A percentile compares a stretch with the other conserved stretches of the same genome.
phyloP scores from a whole-genome alignment of 2,113 vertebrate species.

The Isurus oxyrinchus region DNA sequence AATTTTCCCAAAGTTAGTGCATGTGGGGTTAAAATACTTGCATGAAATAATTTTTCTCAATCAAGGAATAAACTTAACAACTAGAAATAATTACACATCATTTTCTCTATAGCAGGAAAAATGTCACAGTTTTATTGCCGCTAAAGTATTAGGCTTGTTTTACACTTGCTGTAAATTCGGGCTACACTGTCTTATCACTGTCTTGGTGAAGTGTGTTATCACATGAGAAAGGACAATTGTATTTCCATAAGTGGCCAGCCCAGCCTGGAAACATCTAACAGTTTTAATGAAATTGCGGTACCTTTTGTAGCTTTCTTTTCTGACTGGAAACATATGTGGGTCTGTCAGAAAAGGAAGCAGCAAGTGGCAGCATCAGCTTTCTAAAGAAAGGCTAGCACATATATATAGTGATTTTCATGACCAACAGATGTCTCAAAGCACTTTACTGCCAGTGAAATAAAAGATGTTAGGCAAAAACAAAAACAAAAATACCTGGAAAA shows the following conservation, averaged over 20 bases:
- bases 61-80: neutral
- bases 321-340: neutral
- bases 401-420: too few species aligned
- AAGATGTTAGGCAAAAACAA: too few species aligned
- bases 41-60: neutral
- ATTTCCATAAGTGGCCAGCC: neutral
- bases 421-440: too few species aligned
- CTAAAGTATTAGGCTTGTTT: neutral
- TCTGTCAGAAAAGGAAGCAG: neutral
- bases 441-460: too few species aligned
- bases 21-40: neutral
- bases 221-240: neutral
- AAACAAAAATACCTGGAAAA: too few species aligned
- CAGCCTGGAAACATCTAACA: neutral
- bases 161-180: too few species aligned
- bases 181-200: too few species aligned
- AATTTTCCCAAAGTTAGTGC: neutral
- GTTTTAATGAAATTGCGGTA: neutral
- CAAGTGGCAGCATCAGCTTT: neutral
- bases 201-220: neutral
- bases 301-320: neutral
- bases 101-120: neutral
- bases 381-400: too few species aligned
- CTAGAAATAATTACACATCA: neutral
- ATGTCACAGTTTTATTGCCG: neutral